These are phyloP conservation scores for Bungarus multicinctus DNA, from an alignment of 2,113 vertebrate species.

Conservation along the genomic window DNA sequence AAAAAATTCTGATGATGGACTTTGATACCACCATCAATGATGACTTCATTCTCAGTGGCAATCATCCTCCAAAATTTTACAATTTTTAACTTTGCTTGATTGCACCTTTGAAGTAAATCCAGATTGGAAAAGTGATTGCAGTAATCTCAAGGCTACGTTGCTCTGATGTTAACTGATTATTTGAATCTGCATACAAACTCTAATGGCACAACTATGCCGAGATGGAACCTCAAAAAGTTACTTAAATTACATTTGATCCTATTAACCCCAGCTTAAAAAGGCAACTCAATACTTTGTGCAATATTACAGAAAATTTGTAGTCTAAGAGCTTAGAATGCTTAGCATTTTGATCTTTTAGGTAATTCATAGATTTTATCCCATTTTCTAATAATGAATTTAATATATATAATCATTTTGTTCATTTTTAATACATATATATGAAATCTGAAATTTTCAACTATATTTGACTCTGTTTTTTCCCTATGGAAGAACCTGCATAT, in stretches of 20 bases:
- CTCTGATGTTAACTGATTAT: not conserved
- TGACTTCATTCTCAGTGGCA: not conserved
- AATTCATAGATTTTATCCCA: too few species aligned
- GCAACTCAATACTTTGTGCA: not conserved
- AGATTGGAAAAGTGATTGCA: not conserved
- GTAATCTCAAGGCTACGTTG: not conserved
- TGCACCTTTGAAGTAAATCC: not conserved
- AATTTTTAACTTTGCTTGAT: not conserved
- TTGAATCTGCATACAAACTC: not conserved
- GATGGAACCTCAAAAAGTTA: not conserved
- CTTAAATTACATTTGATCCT: not conserved
- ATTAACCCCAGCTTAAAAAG: not conserved
- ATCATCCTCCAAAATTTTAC: not conserved
- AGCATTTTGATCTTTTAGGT: not conserved
- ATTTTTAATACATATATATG: not conserved
- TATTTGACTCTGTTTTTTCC: constrained; percentile 21
- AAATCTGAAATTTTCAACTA: not conserved
- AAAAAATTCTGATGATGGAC: not conserved
- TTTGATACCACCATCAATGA: not conserved
- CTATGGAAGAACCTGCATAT: constrained; percentile 50
- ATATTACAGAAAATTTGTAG: not conserved
- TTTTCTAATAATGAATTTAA: not conserved
- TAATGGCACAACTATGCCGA: not conserved
- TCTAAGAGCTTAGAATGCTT: not conserved
- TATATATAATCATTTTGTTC: not conserved